A percentile compares a stretch with the other conserved stretches of the same genome.
phyloP scores from a whole-genome alignment of 92 coral and sea anemone genomes.

The Epizoanthus ramosus region DNA sequence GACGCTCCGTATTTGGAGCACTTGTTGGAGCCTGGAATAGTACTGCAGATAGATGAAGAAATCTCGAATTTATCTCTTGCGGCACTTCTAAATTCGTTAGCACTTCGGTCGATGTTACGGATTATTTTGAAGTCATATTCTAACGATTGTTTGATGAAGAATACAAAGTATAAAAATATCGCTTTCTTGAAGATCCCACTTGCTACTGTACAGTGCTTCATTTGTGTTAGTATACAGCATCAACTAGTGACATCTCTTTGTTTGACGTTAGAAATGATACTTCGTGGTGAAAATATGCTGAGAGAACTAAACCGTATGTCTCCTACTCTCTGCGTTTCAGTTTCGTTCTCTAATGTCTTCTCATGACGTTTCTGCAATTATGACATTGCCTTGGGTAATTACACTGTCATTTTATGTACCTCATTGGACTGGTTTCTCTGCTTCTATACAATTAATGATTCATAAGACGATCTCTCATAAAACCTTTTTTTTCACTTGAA shows the following conservation, averaged over 20 bases:
- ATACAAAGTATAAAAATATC: neutral
- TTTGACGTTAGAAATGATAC: neutral
- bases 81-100: conserved; percentile 12
- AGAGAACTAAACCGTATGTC: neutral
- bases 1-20: neutral
- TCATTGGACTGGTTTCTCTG: too few species aligned
- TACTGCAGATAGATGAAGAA: neutral
- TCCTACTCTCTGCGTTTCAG: neutral
- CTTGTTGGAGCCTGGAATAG: neutral
- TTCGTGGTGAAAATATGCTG: neutral
- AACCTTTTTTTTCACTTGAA: too few species aligned
- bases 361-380: neutral
- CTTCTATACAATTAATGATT: too few species aligned
- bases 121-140: neutral
- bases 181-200: neutral
- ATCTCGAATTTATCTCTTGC: conserved; percentile 18
- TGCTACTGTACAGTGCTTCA: neutral
- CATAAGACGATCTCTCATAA: too few species aligned
- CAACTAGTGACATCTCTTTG: neutral
- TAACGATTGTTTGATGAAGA: neutral
- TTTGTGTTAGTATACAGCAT: neutral
- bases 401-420: neutral
- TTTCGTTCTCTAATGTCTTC: neutral
- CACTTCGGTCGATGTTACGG: conserved; percentile 2
- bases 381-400: neutral